Percentiles rank a stretch among this genome's conserved stretches.
These are phyloP conservation scores for Stomatorhinus walkeri DNA, from an alignment of 2,797 vertebrate species.

Conservation along the genomic window DNA sequence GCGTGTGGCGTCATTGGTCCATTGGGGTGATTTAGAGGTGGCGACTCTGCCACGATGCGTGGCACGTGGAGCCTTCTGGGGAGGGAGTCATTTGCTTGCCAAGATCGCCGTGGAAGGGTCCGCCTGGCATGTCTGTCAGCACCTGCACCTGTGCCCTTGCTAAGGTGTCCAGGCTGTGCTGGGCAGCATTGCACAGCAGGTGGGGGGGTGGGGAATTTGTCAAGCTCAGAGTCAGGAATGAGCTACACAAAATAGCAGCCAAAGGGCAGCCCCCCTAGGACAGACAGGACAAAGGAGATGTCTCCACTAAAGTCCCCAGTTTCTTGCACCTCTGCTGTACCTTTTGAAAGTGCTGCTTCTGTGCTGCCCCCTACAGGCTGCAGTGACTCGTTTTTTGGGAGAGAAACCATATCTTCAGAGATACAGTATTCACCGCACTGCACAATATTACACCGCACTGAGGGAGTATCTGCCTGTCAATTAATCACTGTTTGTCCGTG, in stretches of 20 bases:
- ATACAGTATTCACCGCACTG: background rate
- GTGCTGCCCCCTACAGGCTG: conserved; percentile 9
- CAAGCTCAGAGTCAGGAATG: background rate
- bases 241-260: background rate
- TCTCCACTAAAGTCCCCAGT: background rate
- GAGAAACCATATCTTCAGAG: background rate
- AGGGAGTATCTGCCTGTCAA: conserved; percentile 6
- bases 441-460: background rate
- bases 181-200: conserved; percentile 13
- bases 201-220: background rate
- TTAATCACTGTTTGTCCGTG: conserved; percentile 27
- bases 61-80: background rate
- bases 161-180: conserved; percentile 15
- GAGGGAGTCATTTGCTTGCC: background rate
- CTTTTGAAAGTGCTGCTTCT: background rate
- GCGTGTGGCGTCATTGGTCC: background rate
- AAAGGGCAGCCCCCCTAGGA: background rate
- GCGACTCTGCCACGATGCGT: background rate
- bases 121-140: conserved; percentile 32
- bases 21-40: background rate
- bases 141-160: conserved; percentile 32
- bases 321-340: background rate
- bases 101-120: conserved; percentile 14
- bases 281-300: background rate
- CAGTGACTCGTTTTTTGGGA: background rate